Evolutionary conservation across 2,888 invertebrate species (phyloP), one percentile per base, ranked within the genome.

Genomic region (Galerucella nymphaeae): DNA sequence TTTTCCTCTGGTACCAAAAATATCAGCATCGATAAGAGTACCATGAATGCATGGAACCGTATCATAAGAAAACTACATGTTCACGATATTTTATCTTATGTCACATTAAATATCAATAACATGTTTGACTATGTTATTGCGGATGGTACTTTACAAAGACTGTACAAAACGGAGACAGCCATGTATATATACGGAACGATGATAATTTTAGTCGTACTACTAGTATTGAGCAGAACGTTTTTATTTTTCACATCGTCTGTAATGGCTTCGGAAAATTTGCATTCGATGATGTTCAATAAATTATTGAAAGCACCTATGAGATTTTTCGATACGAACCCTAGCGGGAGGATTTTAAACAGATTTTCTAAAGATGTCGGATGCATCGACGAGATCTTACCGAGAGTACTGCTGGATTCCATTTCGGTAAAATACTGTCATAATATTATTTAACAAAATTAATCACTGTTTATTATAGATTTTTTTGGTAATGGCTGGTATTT

Each of bases 161-260:
- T 74, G n/a, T 4, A 72, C 20, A 82, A 81, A 78, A 77, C 77
- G 5, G 45, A 81, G 30, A 50, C 79, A 16, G 73, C 77, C 2
- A 79, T 82, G 30, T 77, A 76, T 41, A 86, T 92, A 68, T 93
- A 92, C 86, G 88, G 89, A 0, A 80, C 83, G 18, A 88, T 90
- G 62, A 90, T 92, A 73, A 42, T 89, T 0, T 86, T 86, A 2
- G 90, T 90, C 66, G 89, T 92, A 18, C 4, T 91, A 1, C 84
- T 92, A 20, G 91, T 91, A 16, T 8, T 92, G 18, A 5, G 91
- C 1, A 89, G 94, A 81, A 93, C 94, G 8, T 83, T 93, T 11
- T 81, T 92, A 62, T 94, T 93, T 86, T 92, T 92, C 80, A 90
- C 90, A 86, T 89, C 92, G 64, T 92, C 93, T 82, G 91, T 94